These are phyloP conservation scores for Drosophila pseudoobscura DNA, from an alignment of 1,140 invertebrate species.

Conservation along the genomic window DNA sequence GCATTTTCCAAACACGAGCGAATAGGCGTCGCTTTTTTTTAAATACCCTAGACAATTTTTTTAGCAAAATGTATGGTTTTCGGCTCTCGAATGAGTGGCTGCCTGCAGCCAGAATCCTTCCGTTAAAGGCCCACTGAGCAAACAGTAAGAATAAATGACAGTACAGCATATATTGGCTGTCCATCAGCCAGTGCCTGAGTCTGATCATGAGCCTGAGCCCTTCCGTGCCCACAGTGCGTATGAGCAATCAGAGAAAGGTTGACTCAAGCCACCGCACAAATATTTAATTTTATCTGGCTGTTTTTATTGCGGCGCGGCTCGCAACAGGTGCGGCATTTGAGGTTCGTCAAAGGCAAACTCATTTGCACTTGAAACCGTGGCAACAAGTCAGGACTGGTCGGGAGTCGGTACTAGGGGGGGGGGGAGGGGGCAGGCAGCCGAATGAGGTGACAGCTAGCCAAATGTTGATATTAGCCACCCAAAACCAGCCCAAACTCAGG, in stretches of 20 bases:
- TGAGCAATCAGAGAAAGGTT: conserved; percentile 56
- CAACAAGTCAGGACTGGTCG: conserved; percentile 36
- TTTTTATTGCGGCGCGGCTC: conserved; percentile 49
- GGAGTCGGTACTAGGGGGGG: background rate
- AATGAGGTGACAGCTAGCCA: conserved; percentile 32
- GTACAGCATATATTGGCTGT: too few relatives aligned
- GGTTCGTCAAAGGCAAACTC: conserved; percentile 59
- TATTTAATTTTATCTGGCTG: conserved; percentile 61
- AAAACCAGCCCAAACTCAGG: conserved; percentile 41
- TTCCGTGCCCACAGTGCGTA: background rate
- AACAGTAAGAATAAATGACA: too few relatives aligned
- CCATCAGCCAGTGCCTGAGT: background rate
- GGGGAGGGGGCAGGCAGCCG: background rate
- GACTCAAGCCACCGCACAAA: conserved; percentile 44
- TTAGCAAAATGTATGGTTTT: too few relatives aligned
- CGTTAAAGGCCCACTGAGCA: too few relatives aligned
- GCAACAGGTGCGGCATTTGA: conserved; percentile 66
- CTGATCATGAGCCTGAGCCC: background rate
- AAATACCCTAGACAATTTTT: too few relatives aligned
- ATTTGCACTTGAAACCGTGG: conserved; percentile 67
- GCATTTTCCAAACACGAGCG: background rate
- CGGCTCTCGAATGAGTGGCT: too few relatives aligned
- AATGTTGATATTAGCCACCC: conserved; percentile 61
- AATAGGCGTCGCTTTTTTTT: background rate
- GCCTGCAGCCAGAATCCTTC: too few relatives aligned